phyloP scores from a whole-genome alignment of 2,113 vertebrate genomes.

The Bucco capensis region DNA sequence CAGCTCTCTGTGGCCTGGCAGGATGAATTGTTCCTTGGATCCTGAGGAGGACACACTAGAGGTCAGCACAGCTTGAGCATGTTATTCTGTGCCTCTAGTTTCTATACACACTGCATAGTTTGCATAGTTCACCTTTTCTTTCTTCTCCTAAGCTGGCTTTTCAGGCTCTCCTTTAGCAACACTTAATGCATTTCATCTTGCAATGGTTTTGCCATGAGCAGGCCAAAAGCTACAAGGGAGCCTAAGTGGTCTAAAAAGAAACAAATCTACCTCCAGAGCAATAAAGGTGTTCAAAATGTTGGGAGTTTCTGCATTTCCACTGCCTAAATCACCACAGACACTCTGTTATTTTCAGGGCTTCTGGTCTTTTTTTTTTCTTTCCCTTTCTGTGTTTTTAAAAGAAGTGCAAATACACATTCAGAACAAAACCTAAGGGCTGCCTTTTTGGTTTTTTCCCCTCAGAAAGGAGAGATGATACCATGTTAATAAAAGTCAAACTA shows the following conservation, averaged over 20 bases:
- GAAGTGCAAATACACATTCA: not conserved
- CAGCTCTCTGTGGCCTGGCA: not conserved
- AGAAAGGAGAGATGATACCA: not conserved
- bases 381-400: not conserved
- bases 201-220: not conserved
- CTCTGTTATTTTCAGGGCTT: not conserved
- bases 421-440: not conserved
- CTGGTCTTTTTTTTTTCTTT: not conserved
- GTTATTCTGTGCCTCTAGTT: not conserved
- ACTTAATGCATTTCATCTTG: not conserved
- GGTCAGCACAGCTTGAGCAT: not conserved
- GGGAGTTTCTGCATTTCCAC: not conserved
- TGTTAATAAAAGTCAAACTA: not conserved
- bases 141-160: not conserved
- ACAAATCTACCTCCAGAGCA: not conserved
- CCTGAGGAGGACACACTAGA: not conserved
- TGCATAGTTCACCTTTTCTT: too few species aligned
- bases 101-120: not conserved
- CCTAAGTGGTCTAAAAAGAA: not conserved
- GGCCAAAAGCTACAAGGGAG: not conserved
- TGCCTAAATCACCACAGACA: not conserved
- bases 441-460: not conserved
- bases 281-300: not conserved
- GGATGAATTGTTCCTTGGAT: not conserved
- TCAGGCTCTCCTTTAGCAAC: not conserved